Base-by-base conservation (phyloP, 2,797 vertebrate genomes). In the Synanceia verrucosa region DNA sequence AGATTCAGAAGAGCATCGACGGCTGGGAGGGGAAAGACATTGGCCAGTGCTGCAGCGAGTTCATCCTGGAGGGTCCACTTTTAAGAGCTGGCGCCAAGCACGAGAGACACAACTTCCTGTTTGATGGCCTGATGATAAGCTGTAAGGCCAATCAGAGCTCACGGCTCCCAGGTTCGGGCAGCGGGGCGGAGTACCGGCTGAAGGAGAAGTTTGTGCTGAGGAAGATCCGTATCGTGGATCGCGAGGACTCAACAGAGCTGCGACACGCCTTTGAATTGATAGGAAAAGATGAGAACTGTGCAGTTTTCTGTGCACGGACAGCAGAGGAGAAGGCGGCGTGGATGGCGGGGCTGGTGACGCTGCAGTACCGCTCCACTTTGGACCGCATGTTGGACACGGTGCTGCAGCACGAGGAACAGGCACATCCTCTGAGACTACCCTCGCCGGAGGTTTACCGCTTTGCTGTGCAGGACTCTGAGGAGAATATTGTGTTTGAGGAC, bases 1-100 rank as follows among this genome's bases (percentile, higher is more conserved):
- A 99, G 89, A 99, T 99, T 91, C 98, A 99, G 94, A 97, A 97
- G 73, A 99, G 97, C 87, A 99, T 99, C 4, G 97, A 99, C 11
- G 96, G 98, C 86, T 99, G 98, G 98, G 98, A 99, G 88, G 98
- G 97, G 21, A 98, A 96, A 86, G 97, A 99, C 89, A 99, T 99
- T 8, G 97, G 97, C 2, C 97, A 99, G 88, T 99, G 97, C 89
- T 99, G 97, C 90, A 99, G 96, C 41, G 97, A 98, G 79, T 98
- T 98, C 87, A 98, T 99, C 83, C 95, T 97, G 91, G 98, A 99
- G 90, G 98, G 98, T 9, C 89, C 94, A 0, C 91, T 99, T 51
- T 63, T 94, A 0, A 96, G 96, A 34, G 91, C 96, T 1, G 97
- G 98, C 37, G 98, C 98, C 90, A 99, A 99, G 41, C 97, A 99